Evolutionary conservation across 2,113 vertebrate species (phyloP).

Genomic region (Semnornis frantzii): DNA sequence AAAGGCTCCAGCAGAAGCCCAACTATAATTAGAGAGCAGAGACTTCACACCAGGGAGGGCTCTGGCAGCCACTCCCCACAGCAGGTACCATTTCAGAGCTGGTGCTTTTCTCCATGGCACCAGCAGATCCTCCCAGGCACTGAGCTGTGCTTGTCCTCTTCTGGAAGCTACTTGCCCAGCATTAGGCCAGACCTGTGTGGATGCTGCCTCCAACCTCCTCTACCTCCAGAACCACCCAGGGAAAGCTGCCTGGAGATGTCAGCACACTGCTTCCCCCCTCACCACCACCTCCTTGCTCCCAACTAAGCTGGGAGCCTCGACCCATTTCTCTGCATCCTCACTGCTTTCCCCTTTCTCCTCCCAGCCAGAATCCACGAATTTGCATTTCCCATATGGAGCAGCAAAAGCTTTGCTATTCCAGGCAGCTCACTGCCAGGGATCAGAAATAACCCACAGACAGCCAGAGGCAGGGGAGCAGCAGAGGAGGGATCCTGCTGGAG

Average conservation of each 20-base stretch:
- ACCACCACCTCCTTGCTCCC: background rate
- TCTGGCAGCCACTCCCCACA: background rate
- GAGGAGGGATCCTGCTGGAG: too few species aligned
- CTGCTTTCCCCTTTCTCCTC: background rate
- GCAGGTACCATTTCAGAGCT: background rate
- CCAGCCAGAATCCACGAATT: background rate
- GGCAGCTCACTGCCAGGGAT: too few species aligned
- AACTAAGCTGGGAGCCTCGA: rapidly evolving
- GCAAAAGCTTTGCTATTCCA: background rate
- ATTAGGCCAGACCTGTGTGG: rapidly evolving
- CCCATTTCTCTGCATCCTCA: background rate
- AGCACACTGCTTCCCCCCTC: background rate
- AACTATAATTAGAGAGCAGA: slow-evolving; percentile 3
- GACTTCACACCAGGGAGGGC: background rate
- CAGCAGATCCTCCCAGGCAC: background rate
- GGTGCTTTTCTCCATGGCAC: background rate
- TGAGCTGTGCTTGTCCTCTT: background rate
- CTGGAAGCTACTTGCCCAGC: background rate
- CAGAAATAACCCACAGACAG: too few species aligned
- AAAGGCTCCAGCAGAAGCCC: background rate
- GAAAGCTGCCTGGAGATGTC: background rate
- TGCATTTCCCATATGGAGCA: slow-evolving; percentile 5
- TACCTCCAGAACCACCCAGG: rapidly evolving
- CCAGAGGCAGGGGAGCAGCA: too few species aligned
- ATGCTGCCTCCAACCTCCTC: background rate